Evolutionary conservation across 2,888 invertebrate species (phyloP).

Genomic region (Toxonevra muliebris): DNA sequence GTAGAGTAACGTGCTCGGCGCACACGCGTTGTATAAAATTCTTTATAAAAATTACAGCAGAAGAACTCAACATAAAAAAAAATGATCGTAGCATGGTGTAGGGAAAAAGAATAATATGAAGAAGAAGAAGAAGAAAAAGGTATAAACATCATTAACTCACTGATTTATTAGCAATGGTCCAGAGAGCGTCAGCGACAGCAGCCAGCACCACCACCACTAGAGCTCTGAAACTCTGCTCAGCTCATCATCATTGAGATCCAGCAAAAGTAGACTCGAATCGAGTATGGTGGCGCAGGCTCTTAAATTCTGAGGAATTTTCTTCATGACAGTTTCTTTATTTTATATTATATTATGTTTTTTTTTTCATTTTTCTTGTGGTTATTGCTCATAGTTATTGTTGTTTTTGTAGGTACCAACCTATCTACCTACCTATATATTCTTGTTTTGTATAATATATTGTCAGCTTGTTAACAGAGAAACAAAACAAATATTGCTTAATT

Average conservation of each 20-base stretch:
- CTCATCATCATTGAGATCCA: no score
- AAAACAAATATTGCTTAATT: conserved; percentile 45
- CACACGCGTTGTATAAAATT: conserved; percentile 21
- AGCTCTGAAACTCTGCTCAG: no score
- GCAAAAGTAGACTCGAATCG: no score
- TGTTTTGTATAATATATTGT: conserved; percentile 20
- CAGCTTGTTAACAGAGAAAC: conserved; percentile 34
- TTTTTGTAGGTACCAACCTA: conserved; percentile 17
- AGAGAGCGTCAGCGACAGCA: conserved; percentile 33
- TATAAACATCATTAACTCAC: conserved; percentile 66
- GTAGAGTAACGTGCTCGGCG: neutral
- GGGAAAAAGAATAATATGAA: conserved; percentile 36
- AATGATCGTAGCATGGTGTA: no score
- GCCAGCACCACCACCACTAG: neutral
- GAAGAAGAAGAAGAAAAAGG: conserved; percentile 40
- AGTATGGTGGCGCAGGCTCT: conserved; percentile 21
- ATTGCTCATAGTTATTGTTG: conserved; percentile 31
- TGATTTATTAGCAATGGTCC: conserved; percentile 65
- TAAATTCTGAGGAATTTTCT: conserved; percentile 31
- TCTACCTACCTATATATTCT: conserved; percentile 3
- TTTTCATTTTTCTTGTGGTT: conserved; percentile 18
- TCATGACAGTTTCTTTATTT: conserved; percentile 20
- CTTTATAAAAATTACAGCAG: conserved; percentile 32
- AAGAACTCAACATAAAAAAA: conserved; percentile 49
- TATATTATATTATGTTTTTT: conserved; percentile 8